A percentile compares a stretch with the other conserved stretches of the same genome.
Conservation (phyloP, 2,797 vertebrate genomes). For the Eurystomus glaucurus region DNA sequence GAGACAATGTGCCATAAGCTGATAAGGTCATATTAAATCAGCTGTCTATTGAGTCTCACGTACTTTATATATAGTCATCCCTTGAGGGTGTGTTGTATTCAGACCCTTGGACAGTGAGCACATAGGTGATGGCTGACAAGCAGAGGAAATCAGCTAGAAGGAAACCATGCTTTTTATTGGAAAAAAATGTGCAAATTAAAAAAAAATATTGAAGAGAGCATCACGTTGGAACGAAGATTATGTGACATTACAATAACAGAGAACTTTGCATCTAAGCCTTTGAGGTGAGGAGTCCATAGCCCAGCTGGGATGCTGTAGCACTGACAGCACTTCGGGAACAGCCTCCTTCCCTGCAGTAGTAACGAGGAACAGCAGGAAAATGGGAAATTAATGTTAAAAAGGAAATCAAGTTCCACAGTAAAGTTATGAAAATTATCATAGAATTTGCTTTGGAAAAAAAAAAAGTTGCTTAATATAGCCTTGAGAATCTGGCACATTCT, state of each 20-base stretch:
- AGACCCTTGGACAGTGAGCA: conserved; percentile 28
- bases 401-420: neutral
- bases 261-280: neutral
- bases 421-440: conserved; percentile 64
- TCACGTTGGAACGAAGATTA: neutral
- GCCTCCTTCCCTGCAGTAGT: neutral
- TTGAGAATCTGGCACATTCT: conserved; percentile 66
- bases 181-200: neutral
- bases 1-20: conserved; percentile 72
- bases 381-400: neutral
- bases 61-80: conserved; percentile 58
- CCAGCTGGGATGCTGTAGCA: neutral
- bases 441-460: conserved; percentile 49
- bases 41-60: conserved; percentile 65
- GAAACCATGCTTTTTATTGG: neutral
- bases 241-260: neutral
- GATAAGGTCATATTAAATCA: conserved; percentile 79
- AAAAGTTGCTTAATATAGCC: conserved; percentile 66
- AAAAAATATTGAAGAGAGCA: neutral
- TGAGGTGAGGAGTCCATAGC: neutral
- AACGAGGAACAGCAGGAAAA: conserved; percentile 20
- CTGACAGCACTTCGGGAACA: neutral
- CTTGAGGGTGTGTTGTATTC: conserved; percentile 43
- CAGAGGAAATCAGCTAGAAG: conserved; percentile 14
- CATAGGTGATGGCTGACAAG: conserved; percentile 60